Evolutionary conservation across 2,797 vertebrate genomes (phyloP).

Genomic region (Cynodonichthys magdalenae): DNA sequence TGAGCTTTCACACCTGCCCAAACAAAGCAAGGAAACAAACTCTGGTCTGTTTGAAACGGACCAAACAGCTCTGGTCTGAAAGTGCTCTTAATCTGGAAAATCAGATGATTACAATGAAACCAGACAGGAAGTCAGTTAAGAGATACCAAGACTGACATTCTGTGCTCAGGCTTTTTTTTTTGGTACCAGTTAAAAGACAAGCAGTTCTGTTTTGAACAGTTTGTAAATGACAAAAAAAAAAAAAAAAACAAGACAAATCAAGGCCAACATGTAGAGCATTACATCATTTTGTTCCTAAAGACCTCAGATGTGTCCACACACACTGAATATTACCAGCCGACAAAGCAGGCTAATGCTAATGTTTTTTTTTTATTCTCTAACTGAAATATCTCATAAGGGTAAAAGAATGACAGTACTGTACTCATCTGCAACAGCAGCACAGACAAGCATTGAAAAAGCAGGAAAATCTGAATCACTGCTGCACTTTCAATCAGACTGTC

Average conservation of each 20-base stretch:
- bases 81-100: neutral
- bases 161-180: too few relatives aligned
- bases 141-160: too few relatives aligned
- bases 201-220: too few relatives aligned
- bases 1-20: neutral
- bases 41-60: neutral
- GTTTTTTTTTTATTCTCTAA: neutral
- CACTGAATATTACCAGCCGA: constrained; percentile 28
- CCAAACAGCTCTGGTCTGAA: neutral
- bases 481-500: constrained; percentile 54
- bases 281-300: constrained; percentile 16
- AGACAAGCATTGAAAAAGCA: constrained; percentile 39
- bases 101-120: too few relatives aligned
- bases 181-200: too few relatives aligned
- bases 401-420: constrained; percentile 13
- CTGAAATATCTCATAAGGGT: constrained; percentile 20
- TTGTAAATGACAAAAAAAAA: too few relatives aligned
- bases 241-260: too few relatives aligned
- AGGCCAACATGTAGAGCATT: neutral
- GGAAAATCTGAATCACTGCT: constrained; percentile 41
- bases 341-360: constrained; percentile 54
- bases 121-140: too few relatives aligned
- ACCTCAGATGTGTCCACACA: constrained; percentile 2
- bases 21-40: neutral
- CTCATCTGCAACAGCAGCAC: constrained; percentile 11